These are phyloP conservation scores for Sycophaga agraensis DNA, from an alignment of 1,140 invertebrate species.

Conservation along the genomic window DNA sequence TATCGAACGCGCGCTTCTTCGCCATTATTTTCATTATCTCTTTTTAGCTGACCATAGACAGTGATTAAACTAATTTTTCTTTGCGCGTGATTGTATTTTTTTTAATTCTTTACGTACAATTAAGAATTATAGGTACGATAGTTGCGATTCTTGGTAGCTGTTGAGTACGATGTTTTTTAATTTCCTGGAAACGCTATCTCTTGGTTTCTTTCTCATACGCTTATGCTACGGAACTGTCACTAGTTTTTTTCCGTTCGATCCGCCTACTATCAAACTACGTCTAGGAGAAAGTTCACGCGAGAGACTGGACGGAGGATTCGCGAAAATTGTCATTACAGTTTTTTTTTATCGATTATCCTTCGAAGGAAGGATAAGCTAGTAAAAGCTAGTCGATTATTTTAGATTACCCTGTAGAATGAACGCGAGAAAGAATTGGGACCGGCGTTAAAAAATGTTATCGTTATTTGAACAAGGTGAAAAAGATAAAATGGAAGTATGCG, in stretches of 20 bases:
- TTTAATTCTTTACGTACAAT: slow-evolving; percentile 44
- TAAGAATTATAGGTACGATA: slow-evolving; percentile 51
- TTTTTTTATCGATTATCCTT: no score
- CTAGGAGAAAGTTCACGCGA: slow-evolving; percentile 21
- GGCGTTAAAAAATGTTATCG: no score
- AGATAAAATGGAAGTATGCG: no score
- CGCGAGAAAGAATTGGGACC: no score
- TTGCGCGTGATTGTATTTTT: slow-evolving; percentile 8
- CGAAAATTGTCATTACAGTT: no score
- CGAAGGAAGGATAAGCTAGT: no score
- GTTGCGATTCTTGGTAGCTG: slow-evolving; percentile 48
- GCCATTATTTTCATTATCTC: slow-evolving; percentile 7
- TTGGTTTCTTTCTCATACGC: slow-evolving; percentile 12
- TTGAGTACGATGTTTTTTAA: slow-evolving; percentile 44
- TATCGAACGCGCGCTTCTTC: slow-evolving; percentile 5
- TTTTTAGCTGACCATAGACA: slow-evolving; percentile 41
- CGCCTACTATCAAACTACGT: slow-evolving; percentile 26
- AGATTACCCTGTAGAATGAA: no score
- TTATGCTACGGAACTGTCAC: slow-evolving; percentile 20
- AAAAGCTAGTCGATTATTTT: no score
- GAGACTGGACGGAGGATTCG: slow-evolving; percentile 19
- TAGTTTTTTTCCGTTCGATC: slow-evolving; percentile 3
- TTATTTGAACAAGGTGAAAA: no score
- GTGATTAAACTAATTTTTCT: slow-evolving; percentile 39
- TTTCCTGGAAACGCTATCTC: slow-evolving; percentile 28